Percentiles rank a stretch among this genome's conserved stretches.
phyloP scores from a whole-genome alignment of 2,888 invertebrate species.

The Ligdia adustata region DNA sequence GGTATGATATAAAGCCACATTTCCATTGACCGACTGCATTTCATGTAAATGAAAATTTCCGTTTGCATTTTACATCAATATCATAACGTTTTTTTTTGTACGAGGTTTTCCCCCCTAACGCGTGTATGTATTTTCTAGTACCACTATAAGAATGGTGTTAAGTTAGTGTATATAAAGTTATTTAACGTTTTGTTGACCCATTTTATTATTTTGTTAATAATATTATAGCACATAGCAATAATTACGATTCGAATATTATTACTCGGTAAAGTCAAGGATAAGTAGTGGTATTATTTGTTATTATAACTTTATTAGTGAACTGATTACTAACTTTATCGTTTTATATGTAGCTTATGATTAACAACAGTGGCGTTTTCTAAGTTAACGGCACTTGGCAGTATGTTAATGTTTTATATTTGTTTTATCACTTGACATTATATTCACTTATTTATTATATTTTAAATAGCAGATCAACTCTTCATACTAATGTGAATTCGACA shows the following conservation, averaged over 20 bases:
- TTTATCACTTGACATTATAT: too few species aligned
- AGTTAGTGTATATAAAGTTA: slow-evolving; percentile 74
- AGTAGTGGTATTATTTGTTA: slow-evolving; percentile 54
- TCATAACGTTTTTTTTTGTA: slow-evolving; percentile 51
- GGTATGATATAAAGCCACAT: slow-evolving; percentile 11
- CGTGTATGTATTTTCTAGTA: slow-evolving; percentile 28
- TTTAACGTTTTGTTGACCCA: slow-evolving; percentile 67
- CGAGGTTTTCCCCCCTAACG: slow-evolving; percentile 39
- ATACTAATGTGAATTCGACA: too few species aligned
- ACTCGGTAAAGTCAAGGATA: slow-evolving; percentile 50
- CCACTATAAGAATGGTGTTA: slow-evolving; percentile 28
- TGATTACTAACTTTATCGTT: slow-evolving; percentile 59
- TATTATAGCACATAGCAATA: slow-evolving; percentile 56
- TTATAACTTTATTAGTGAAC: slow-evolving; percentile 64
- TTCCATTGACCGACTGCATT: slow-evolving; percentile 40
- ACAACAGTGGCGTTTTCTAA: slow-evolving; percentile 49
- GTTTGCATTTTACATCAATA: slow-evolving; percentile 50
- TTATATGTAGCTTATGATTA: slow-evolving; percentile 57
- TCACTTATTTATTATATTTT: too few species aligned
- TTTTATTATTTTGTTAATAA: slow-evolving; percentile 66
- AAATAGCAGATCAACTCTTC: too few species aligned
- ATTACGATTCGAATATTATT: slow-evolving; percentile 62
- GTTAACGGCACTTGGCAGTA: slow-evolving; percentile 12
- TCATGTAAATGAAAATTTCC: slow-evolving; percentile 33
- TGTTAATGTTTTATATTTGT: too few species aligned